Percentiles rank a stretch among this genome's conserved stretches.
Evolutionary conservation across 2,888 invertebrate species (phyloP).

Genomic region (Diaprepes abbreviatus): DNA sequence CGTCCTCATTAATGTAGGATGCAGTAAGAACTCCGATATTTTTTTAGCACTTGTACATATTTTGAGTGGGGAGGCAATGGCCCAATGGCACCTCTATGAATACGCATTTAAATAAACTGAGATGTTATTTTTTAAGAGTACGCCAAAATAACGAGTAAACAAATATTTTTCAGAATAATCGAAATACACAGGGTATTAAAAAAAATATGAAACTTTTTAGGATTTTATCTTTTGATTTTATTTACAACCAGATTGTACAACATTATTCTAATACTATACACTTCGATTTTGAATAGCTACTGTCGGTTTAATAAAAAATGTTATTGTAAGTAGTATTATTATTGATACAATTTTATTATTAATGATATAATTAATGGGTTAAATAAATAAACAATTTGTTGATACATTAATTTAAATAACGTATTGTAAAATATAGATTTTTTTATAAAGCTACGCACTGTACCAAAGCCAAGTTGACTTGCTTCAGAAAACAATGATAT

Average conservation of each 20-base stretch:
- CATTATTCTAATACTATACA: constrained; percentile 68
- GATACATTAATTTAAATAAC: constrained; percentile 45
- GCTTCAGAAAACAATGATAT: constrained; percentile 27
- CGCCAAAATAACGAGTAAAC: too few relatives aligned
- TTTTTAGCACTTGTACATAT: too few relatives aligned
- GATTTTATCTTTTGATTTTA: constrained; percentile 58
- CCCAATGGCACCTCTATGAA: too few relatives aligned
- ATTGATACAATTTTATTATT: constrained; percentile 62
- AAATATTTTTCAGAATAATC: too few relatives aligned
- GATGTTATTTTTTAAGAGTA: background rate
- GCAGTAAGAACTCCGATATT: too few relatives aligned
- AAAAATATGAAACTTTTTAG: background rate
- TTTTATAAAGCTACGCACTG: constrained; percentile 36
- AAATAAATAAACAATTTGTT: constrained; percentile 58
- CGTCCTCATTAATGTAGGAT: too few relatives aligned
- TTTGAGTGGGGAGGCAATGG: too few relatives aligned
- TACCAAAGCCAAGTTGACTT: constrained; percentile 17
- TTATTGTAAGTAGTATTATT: constrained; percentile 64
- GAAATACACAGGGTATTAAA: too few relatives aligned
- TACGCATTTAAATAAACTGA: too few relatives aligned
- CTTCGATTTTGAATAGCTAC: constrained; percentile 65
- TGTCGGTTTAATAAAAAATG: constrained; percentile 66
- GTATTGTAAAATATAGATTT: constrained; percentile 43
- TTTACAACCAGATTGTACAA: constrained; percentile 69
- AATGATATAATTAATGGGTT: constrained; percentile 57